Percentiles rank a stretch among this genome's conserved stretches.
Evolutionary conservation across 1,140 invertebrate genomes (phyloP).

Genomic region (roundworm (Caenorhabditis elegans)): WBcel235 BX284603.4:5960001-5960500

Average conservation of each 20-base stretch:
- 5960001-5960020: neutral
- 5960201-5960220: slow-evolving; percentile 3
- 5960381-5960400: neutral
- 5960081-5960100: slow-evolving; percentile 3
- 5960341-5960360: neutral
- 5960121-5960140: neutral
- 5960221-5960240: neutral
- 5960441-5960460: neutral
- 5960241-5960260: no score
- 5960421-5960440: neutral
- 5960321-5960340: neutral
- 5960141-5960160: neutral
- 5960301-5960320: neutral
- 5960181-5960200: neutral
- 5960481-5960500: no score
- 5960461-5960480: neutral
- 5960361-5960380: neutral
- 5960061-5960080: neutral
- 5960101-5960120: neutral
- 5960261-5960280: no score
- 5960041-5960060: neutral
- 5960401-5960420: neutral
- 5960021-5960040: neutral
- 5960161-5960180: neutral
- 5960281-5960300: no score